A percentile compares a stretch with the other conserved stretches of the same genome.
phyloP scores from a whole-genome alignment of 2,113 vertebrate species.

The Oryzias javanicus region DNA sequence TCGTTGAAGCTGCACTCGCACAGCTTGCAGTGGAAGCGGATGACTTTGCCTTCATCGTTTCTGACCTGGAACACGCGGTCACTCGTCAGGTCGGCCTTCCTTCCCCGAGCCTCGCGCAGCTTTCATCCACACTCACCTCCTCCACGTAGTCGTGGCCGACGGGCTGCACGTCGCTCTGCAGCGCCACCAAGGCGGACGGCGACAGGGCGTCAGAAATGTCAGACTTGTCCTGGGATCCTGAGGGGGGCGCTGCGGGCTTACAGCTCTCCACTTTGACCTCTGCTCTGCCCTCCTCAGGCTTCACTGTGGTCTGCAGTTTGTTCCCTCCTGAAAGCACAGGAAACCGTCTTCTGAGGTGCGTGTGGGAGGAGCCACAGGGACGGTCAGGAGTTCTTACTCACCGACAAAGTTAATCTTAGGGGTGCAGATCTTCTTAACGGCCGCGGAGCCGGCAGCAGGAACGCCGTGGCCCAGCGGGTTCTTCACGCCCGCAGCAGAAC shows the following conservation, averaged over 20 bases:
- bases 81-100: background rate
- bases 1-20: slow-evolving; percentile 99
- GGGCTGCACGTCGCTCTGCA: slow-evolving; percentile 96
- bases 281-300: slow-evolving; percentile 85
- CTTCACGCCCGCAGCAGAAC: slow-evolving; percentile 67
- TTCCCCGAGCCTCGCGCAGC: too few species aligned
- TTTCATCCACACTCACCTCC: slow-evolving; percentile 78
- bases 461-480: slow-evolving; percentile 30
- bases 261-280: slow-evolving; percentile 84
- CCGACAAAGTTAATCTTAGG: slow-evolving; percentile 99
- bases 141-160: slow-evolving; percentile 98
- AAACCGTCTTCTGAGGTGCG: background rate
- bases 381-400: slow-evolving; percentile 66
- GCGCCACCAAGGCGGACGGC: slow-evolving; percentile 84
- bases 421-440: slow-evolving; percentile 87
- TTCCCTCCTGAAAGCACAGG: slow-evolving; percentile 81
- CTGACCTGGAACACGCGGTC: slow-evolving; percentile 80
- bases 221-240: slow-evolving; percentile 80
- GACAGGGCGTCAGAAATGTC: slow-evolving; percentile 84
- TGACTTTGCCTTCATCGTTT: slow-evolving; percentile 98
- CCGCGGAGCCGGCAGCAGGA: slow-evolving; percentile 70
- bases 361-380: too few species aligned
- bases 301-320: slow-evolving; percentile 90
- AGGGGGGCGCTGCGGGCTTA: slow-evolving; percentile 74
- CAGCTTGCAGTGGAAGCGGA: slow-evolving; percentile 96